Conservation (phyloP, 2,113 vertebrate species). For the Helogale parvula region DNA sequence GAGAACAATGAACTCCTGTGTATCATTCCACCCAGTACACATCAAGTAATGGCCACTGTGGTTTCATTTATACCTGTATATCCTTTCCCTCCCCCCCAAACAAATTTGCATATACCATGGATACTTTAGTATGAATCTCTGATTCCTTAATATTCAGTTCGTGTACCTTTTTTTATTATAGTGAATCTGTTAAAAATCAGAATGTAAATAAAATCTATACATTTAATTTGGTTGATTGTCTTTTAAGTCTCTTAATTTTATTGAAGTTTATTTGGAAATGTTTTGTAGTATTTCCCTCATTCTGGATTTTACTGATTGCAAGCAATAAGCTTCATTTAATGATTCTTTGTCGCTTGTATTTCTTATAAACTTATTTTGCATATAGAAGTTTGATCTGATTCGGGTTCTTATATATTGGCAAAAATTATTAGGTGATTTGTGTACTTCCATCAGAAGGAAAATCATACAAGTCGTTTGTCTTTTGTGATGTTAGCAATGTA, state of each 20-base stretch:
- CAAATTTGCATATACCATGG: not conserved
- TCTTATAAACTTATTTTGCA: not conserved
- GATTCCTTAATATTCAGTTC: not conserved
- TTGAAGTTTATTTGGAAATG: not conserved
- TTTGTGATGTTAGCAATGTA: not conserved
- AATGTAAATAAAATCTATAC: not conserved
- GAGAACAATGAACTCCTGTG: not conserved
- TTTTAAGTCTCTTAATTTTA: not conserved
- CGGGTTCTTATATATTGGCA: not conserved
- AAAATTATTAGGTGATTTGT: not conserved
- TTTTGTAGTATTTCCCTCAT: not conserved
- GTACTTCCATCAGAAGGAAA: not conserved
- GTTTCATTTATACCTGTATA: not conserved
- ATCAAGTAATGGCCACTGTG: not conserved
- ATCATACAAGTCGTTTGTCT: not conserved
- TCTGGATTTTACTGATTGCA: not conserved
- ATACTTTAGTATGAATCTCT: not conserved
- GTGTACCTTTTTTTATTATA: not conserved
- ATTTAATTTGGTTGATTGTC: not conserved
- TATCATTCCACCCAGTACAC: not conserved
- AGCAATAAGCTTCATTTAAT: not conserved
- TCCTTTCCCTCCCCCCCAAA: not conserved
- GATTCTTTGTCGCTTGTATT: not conserved
- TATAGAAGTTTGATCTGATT: not conserved
- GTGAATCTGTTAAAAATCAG: not conserved